These are phyloP conservation scores for Endomychus coccineus DNA, from an alignment of 2,888 invertebrate species.

Conservation along the genomic window DNA sequence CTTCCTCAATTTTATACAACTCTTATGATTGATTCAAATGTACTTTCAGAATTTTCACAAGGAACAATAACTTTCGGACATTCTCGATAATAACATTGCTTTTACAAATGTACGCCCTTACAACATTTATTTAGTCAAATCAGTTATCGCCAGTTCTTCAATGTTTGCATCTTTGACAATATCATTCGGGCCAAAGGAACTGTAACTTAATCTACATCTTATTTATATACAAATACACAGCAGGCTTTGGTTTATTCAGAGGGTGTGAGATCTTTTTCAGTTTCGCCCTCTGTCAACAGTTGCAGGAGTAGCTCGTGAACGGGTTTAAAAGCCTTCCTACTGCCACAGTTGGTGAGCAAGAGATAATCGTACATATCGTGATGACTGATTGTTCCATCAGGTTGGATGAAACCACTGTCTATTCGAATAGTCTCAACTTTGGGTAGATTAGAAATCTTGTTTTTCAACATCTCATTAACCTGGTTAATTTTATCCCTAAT, in stretches of 20 bases:
- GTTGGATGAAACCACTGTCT: slow-evolving; percentile 71
- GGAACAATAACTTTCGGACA: too few species aligned
- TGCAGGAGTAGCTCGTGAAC: slow-evolving; percentile 73
- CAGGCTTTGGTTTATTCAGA: slow-evolving; percentile 54
- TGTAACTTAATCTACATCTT: background rate
- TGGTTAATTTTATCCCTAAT: slow-evolving; percentile 67
- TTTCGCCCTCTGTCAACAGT: slow-evolving; percentile 67
- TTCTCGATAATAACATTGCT: too few species aligned
- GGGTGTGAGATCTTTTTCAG: slow-evolving; percentile 65
- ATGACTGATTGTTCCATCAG: slow-evolving; percentile 75
- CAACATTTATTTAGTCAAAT: too few species aligned
- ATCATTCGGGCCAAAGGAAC: too few species aligned
- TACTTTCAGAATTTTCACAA: too few species aligned
- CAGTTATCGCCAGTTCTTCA: too few species aligned
- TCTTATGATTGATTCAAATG: too few species aligned
- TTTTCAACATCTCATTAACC: slow-evolving; percentile 67
- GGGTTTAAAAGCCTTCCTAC: slow-evolving; percentile 79
- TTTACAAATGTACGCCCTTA: too few species aligned
- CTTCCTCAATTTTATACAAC: too few species aligned
- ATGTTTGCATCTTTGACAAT: too few species aligned
- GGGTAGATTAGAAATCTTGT: slow-evolving; percentile 52
- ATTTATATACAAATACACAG: too few species aligned
- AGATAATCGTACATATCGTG: slow-evolving; percentile 91
- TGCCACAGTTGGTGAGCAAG: slow-evolving; percentile 78
- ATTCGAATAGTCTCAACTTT: slow-evolving; percentile 72